phyloP scores from a whole-genome alignment of 2,113 vertebrate genomes.

The Podarcis muralis region DNA sequence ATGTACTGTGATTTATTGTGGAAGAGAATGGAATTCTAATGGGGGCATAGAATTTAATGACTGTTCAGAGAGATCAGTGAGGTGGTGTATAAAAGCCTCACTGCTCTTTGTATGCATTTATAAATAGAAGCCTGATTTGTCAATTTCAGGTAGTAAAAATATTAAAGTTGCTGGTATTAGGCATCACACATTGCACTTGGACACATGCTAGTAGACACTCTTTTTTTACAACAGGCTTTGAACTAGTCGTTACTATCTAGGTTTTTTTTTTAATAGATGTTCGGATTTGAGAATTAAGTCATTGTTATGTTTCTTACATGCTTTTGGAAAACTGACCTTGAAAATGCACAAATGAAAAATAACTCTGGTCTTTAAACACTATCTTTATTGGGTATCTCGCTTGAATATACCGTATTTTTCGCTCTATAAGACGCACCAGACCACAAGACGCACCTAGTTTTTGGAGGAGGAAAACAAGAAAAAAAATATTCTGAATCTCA shows the following conservation, averaged over 20 bases:
- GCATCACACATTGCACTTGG: background rate
- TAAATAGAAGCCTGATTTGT: background rate
- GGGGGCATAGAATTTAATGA: background rate
- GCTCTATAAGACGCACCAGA: no score
- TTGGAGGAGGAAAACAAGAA: no score
- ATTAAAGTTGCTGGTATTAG: background rate
- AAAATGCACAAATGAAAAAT: background rate
- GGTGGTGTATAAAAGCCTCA: background rate
- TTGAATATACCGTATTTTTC: no score
- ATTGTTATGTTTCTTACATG: background rate
- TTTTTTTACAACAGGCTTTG: background rate
- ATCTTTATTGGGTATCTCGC: background rate
- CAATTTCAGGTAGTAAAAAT: background rate
- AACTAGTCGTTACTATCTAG: background rate
- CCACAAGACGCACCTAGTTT: no score
- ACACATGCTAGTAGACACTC: background rate
- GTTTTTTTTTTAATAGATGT: background rate
- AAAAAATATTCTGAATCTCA: no score
- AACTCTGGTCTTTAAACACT: background rate
- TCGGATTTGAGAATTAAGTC: background rate
- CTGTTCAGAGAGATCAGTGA: background rate
- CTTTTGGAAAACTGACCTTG: background rate
- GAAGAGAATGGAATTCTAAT: slow-evolving; percentile 22
- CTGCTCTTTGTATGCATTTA: background rate
- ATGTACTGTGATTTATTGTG: slow-evolving; percentile 19